Evolutionary conservation across 2,797 vertebrate species (phyloP).

Genomic region (Periparus ater): DNA sequence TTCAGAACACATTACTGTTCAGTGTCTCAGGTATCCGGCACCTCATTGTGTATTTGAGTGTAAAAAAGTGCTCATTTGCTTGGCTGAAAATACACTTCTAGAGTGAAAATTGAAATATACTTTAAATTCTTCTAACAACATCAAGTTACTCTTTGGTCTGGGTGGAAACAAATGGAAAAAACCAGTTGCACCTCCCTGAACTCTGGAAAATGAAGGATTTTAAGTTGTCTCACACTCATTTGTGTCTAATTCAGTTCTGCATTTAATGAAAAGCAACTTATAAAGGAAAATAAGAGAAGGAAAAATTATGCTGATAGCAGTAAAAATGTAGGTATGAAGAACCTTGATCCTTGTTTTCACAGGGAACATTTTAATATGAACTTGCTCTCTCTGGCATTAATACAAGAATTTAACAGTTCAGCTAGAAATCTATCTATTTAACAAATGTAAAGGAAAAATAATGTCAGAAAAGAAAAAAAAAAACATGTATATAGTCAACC

Average conservation of each 20-base stretch:
- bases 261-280: not conserved
- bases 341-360: not conserved
- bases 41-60: not conserved
- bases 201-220: not conserved
- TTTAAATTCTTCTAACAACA: not conserved
- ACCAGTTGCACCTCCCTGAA: not conserved
- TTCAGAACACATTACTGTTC: not conserved
- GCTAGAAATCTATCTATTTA: not conserved
- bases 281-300: not conserved
- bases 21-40: not conserved
- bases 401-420: not conserved
- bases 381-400: not conserved
- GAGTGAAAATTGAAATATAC: not conserved
- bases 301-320: not conserved
- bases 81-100: not conserved
- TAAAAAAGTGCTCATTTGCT: not conserved
- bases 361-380: not conserved
- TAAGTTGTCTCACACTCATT: not conserved
- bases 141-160: not conserved
- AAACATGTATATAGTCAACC: rapidly evolving
- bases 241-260: not conserved
- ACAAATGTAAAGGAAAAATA: not conserved
- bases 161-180: not conserved
- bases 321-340: not conserved
- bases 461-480: not conserved